A percentile compares a stretch with the other conserved stretches of the same genome.
phyloP scores from a whole-genome alignment of 2,797 vertebrate species.

The Potorous gilbertii region DNA sequence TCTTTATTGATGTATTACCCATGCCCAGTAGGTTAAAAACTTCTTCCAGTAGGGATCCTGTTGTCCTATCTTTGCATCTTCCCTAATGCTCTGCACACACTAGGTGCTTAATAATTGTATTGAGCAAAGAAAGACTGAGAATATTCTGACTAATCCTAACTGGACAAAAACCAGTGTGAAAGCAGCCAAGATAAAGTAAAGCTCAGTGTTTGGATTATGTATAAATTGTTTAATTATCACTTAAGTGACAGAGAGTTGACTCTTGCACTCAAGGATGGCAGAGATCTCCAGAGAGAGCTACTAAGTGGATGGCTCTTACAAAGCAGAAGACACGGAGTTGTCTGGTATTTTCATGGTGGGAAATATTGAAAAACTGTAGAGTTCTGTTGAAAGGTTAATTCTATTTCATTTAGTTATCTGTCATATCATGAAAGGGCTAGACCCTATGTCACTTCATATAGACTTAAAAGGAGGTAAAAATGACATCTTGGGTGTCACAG shows the following conservation, averaged over 20 bases:
- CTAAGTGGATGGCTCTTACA: not conserved
- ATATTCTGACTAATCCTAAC: not conserved
- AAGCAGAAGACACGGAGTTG: not conserved
- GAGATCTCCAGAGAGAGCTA: not conserved
- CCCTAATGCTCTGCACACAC: not conserved
- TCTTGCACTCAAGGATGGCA: too few relatives aligned
- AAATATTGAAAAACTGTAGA: not conserved
- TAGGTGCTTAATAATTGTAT: not conserved
- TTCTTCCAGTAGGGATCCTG: too few relatives aligned
- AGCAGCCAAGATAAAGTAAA: not conserved
- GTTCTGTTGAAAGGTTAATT: not conserved
- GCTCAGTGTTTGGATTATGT: not conserved
- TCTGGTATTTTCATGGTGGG: not conserved
- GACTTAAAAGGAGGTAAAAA: not conserved
- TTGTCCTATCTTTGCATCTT: not conserved
- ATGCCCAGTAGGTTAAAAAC: not conserved
- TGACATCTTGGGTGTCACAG: not conserved
- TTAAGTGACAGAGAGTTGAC: not conserved
- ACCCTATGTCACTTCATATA: not conserved
- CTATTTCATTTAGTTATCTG: not conserved
- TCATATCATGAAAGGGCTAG: not conserved
- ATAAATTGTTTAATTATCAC: not conserved
- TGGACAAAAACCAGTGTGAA: not conserved
- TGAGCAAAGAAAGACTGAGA: not conserved
- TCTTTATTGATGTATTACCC: not conserved